These are phyloP conservation scores for Hedya salicella DNA, from an alignment of 2,888 invertebrate species.

Conservation along the genomic window DNA sequence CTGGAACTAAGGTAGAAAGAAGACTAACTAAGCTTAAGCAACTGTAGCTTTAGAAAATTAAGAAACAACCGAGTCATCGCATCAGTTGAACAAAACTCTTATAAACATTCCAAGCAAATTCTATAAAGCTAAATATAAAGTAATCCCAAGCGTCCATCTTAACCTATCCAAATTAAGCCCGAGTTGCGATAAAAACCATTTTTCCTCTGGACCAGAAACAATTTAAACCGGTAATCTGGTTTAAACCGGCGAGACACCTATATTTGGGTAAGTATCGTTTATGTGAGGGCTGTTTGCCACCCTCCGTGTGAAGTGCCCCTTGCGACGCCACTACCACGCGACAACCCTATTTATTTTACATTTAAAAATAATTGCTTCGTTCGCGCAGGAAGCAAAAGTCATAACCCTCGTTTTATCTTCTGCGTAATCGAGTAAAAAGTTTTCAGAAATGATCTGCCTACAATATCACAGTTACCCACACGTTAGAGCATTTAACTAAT, in stretches of 20 bases:
- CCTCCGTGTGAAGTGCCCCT: slow-evolving; percentile 45
- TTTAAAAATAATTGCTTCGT: no score
- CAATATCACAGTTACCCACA: no score
- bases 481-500: no score
- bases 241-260: slow-evolving; percentile 22
- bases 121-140: background rate
- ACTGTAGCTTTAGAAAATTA: no score
- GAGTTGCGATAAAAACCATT: slow-evolving; percentile 3
- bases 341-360: background rate
- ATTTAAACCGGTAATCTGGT: slow-evolving; percentile 20
- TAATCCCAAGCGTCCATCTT: slow-evolving; percentile 15
- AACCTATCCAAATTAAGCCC: slow-evolving; percentile 9
- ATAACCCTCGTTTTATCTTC: no score
- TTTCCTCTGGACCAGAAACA: slow-evolving; percentile 17
- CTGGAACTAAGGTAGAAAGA: no score
- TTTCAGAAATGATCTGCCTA: no score
- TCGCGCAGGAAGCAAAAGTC: no score
- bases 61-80: no score
- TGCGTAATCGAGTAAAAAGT: no score
- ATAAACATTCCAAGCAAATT: background rate
- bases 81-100: background rate
- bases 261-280: slow-evolving; percentile 35
- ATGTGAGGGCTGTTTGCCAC: slow-evolving; percentile 26
- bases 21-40: no score
- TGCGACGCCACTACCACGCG: slow-evolving; percentile 23